Percentiles rank a stretch among this genome's conserved stretches.
Conservation (phyloP, 2,797 vertebrate species). For the Stomatorhinus walkeri region DNA sequence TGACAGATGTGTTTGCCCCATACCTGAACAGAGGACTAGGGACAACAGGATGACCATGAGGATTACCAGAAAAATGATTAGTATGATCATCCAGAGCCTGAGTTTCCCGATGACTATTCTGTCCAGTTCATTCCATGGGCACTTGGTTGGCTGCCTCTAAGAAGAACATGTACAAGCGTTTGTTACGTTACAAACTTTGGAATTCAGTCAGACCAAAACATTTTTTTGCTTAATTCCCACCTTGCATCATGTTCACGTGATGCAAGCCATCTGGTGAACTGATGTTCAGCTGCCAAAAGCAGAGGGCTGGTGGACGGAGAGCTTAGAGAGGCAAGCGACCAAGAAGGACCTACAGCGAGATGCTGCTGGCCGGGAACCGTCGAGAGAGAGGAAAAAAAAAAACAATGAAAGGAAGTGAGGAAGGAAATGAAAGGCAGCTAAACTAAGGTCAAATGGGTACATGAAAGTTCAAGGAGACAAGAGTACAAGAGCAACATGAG, state of each 20-base stretch:
- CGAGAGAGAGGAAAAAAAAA: neutral
- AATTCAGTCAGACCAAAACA: neutral
- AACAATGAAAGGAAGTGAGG: neutral
- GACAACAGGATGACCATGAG: constrained; percentile 33
- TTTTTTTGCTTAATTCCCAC: constrained; percentile 1
- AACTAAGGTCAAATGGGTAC: neutral
- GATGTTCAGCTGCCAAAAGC: neutral
- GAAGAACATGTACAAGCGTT: neutral
- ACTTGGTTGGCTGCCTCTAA: constrained; percentile 14
- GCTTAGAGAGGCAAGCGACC: neutral
- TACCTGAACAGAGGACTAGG: constrained; percentile 46
- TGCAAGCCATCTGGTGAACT: neutral
- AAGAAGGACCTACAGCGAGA: neutral
- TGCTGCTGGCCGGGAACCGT: neutral
- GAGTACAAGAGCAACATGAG: neutral
- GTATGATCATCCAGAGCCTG: constrained; percentile 46
- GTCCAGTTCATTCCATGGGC: constrained; percentile 28
- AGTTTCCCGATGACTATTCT: constrained; percentile 25
- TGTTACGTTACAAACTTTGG: neutral
- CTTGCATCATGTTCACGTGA: neutral
- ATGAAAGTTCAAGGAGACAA: neutral
- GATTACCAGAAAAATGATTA: constrained; percentile 32
- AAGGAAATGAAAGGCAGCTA: neutral
- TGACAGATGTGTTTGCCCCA: neutral
- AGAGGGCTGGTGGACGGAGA: neutral